phyloP scores from a whole-genome alignment of 2,797 vertebrate genomes.

The Valencia hispanica region DNA sequence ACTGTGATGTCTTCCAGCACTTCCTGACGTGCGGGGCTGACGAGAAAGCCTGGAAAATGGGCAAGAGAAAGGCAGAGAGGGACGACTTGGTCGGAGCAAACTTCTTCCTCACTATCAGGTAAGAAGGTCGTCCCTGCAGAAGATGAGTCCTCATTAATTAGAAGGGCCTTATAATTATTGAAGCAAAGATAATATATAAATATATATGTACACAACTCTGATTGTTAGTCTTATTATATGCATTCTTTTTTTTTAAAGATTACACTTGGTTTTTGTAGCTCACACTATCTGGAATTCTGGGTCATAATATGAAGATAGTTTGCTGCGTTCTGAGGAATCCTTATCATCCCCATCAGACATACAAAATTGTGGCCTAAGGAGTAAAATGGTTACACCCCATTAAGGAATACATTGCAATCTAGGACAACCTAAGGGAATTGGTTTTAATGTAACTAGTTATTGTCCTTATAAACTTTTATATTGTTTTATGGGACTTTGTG shows the following conservation, averaged over 20 bases:
- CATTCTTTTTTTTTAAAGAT: background rate
- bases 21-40: constrained; percentile 92
- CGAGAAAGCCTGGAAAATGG: constrained; percentile 96
- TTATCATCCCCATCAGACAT: background rate
- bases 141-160: background rate
- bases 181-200: no score
- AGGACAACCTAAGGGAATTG: background rate
- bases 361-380: background rate
- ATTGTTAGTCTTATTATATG: background rate
- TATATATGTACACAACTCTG: background rate
- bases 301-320: background rate
- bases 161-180: background rate
- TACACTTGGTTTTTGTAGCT: background rate
- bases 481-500: background rate
- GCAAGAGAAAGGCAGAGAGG: constrained; percentile 94
- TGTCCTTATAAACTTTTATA: background rate
- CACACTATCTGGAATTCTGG: background rate
- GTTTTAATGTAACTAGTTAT: background rate
- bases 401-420: background rate
- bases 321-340: background rate
- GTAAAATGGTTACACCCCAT: background rate
- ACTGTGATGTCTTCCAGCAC: constrained; percentile 95
- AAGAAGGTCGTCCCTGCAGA: background rate
- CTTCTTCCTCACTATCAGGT: constrained; percentile 95
- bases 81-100: constrained; percentile 95